phyloP scores from a whole-genome alignment of 2,113 vertebrate species.

The Limnothrissa miodon region DNA sequence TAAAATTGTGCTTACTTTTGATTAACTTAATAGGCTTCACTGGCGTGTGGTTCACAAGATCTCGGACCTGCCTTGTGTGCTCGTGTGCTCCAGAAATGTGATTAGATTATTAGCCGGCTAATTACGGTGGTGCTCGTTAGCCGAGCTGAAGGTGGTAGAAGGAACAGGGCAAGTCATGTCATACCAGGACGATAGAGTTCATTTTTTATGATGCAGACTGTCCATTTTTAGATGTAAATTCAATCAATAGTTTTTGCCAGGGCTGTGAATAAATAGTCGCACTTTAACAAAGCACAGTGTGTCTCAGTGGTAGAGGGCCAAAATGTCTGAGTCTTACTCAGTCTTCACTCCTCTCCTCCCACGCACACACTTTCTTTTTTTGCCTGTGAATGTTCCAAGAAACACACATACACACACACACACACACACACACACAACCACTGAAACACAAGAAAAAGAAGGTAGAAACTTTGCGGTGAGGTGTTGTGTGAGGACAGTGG shows the following conservation, averaged over 20 bases:
- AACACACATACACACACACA: neutral
- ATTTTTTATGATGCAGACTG: neutral
- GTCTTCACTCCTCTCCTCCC: neutral
- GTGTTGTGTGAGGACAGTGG: constrained; percentile 56
- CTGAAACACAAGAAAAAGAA: neutral
- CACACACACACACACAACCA: neutral
- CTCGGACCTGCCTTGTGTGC: constrained; percentile 44
- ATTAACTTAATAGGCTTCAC: constrained; percentile 47
- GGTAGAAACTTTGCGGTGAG: constrained; percentile 3
- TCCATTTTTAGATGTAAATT: neutral
- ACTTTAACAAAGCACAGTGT: neutral
- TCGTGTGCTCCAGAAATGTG: constrained; percentile 38
- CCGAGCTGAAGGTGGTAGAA: constrained; percentile 31
- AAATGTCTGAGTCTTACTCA: neutral
- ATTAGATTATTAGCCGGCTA: constrained; percentile 48
- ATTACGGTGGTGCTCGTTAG: constrained; percentile 42
- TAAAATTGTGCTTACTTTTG: constrained; percentile 37
- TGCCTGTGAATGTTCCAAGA: neutral
- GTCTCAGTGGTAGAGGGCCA: neutral
- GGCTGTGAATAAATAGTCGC: too few species aligned
- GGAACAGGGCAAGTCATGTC: neutral
- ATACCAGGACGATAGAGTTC: neutral
- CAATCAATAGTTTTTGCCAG: too few species aligned
- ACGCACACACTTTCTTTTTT: neutral
- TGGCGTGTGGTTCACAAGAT: constrained; percentile 41